Evolutionary conservation across 2,113 vertebrate genomes (phyloP), one percentile per base, ranked within the genome.

Genomic region (Cacatua alba): DNA sequence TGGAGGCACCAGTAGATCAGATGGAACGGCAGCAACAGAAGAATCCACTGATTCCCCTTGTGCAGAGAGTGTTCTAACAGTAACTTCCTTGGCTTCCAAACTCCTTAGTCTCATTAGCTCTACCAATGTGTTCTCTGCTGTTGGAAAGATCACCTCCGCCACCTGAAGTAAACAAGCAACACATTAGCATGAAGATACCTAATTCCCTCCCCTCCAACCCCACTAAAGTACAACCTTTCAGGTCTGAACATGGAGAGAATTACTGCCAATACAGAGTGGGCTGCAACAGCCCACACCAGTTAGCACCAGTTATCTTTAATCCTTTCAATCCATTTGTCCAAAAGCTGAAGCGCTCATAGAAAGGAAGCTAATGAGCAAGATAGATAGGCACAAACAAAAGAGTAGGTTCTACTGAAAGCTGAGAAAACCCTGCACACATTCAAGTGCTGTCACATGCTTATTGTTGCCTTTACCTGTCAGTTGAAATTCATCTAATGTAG

Each of bases 11-110:
- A 99, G 98, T 93, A 99, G 98, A 93, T 98, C 98, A 16, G 98
- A 91, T 33, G 99, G 99, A 70, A 99, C 98, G 91, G 98, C 41
- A 90, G 98, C 99, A 29, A 90, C 92, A 21, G 96, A 71, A 2
- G 99, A 99, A 97, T 99, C 99, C 96, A 98, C 94, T 1, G 99
- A 99, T 95, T 99, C 99, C 69, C 99, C 99, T 96, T 99, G 99
- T 5, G 97, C 98, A 4, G 99, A 99, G 76, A 99, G 98, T 7
- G 99, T 99, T 92, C 99, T 98, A 82, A 99, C 99, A 1, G 98
- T 98, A 93, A 99, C 95, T 24, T 98, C 98, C 60, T 97, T 94
- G 17, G 99, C 99, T 82, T 99, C 99, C 97, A 99, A 97, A 94
- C 97, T 97, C 57, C 98, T 98, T 72, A 99, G 98, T 91, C 98